phyloP scores from a whole-genome alignment of 1,140 invertebrate species.

The Drosophila yakuba region DNA sequence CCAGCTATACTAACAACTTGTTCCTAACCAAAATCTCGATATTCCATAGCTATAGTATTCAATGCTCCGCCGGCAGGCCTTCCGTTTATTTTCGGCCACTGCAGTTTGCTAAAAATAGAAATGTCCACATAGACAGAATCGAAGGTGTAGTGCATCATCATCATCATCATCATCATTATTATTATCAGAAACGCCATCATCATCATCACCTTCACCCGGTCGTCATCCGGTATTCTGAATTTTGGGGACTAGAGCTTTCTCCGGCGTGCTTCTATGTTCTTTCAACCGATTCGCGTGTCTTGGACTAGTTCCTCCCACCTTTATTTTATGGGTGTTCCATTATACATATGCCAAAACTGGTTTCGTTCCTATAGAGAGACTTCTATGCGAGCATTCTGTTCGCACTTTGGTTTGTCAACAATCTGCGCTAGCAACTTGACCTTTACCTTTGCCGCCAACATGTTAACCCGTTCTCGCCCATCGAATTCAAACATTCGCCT shows the following conservation, averaged over 20 bases:
- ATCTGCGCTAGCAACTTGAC: constrained; percentile 2
- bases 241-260: constrained; percentile 1
- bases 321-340: background rate
- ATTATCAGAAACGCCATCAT: constrained; percentile 4
- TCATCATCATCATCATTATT: background rate
- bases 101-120: constrained; percentile 39
- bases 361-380: constrained; percentile 19
- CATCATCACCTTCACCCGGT: background rate
- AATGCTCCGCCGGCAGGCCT: background rate
- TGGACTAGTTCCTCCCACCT: constrained; percentile 25
- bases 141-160: constrained; percentile 19
- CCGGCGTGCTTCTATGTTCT: constrained; percentile 17
- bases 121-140: constrained; percentile 16
- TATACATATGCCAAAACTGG: constrained; percentile 28
- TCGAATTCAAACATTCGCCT: background rate
- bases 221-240: background rate
- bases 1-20: constrained; percentile 12
- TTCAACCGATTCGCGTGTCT: constrained; percentile 15
- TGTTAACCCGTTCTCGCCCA: background rate
- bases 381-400: constrained; percentile 9
- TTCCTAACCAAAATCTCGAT: constrained; percentile 27
- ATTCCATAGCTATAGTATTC: constrained; percentile 2
- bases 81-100: constrained; percentile 8
- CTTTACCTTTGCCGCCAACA: constrained; percentile 11
- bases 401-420: constrained; percentile 15